Evolutionary conservation across 2,888 invertebrate species (phyloP), one percentile per base, ranked within the genome.

Genomic region (Atethmia centrago): DNA sequence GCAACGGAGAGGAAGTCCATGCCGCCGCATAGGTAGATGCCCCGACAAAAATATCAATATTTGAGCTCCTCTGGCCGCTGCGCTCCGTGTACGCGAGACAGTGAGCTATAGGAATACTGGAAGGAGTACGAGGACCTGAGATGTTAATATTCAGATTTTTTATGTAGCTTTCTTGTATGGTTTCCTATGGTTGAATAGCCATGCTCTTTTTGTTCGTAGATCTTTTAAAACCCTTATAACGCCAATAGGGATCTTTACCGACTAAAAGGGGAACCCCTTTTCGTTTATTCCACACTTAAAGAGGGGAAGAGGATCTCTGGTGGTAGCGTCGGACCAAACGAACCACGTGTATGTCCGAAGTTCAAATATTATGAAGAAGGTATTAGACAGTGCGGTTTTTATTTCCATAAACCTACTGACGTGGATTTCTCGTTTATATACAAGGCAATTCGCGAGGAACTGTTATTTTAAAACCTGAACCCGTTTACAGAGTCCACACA

Each of bases 21-120:
- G 77, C 75, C 64, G 74, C 71, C 74, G 74, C 67, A 61, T 81
- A 78, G 71, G 79, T 82, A 80, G 69, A 69, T 81, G 85, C 80
- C 79, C 83, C 73, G 87, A 91, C 88, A 77, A 85, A 90, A 89
- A 90, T 90, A 91, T 88, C 87, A 88, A 90, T 89, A 88, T 90
- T 88, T 84, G 84, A 87, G 82, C 76, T 81, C 77, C 78, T 82
- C 61, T 78, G 82, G 79, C 77, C 80, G 81, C 80, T 77, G 80
- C 79, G 77, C 83, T 79, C 79, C 73, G 53, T 25, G 77, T 79
- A 71, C 62, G 40, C 55, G 55, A 55, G 19, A 19, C 28, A 55
- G 28, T 28, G 55, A 16, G 42, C 71, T 79, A 71, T 58, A 65
- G 5, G 31, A 55, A 53, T 49, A 28, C 65, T 83, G 73, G 74